Evolutionary conservation across 2,797 vertebrate genomes (phyloP).

Genomic region (Myripristis jacobus): DNA sequence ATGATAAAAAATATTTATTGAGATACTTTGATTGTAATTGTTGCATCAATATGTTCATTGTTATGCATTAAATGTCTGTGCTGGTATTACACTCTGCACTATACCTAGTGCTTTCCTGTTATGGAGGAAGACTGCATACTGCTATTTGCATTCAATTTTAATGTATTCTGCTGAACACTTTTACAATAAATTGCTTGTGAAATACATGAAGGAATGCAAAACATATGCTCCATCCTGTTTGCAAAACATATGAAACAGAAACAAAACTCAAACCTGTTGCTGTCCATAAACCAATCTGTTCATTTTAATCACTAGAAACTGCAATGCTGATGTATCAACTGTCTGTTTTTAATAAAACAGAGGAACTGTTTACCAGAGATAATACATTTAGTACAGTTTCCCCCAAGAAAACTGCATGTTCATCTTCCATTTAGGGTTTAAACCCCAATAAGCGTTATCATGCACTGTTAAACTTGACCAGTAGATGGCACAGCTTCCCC

Average conservation of each 20-base stretch:
- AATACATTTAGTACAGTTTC: background rate
- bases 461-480: slow-evolving; percentile 41
- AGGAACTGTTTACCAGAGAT: slow-evolving; percentile 11
- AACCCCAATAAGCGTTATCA: background rate
- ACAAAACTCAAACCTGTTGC: background rate
- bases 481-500: slow-evolving; percentile 54
- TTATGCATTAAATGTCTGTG: slow-evolving; percentile 19
- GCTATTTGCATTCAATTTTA: slow-evolving; percentile 1
- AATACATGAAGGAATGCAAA: slow-evolving; percentile 30
- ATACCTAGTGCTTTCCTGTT: background rate
- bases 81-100: background rate
- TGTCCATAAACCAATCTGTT: slow-evolving; percentile 25
- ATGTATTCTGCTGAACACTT: slow-evolving; percentile 20
- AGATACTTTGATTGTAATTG: slow-evolving; percentile 16
- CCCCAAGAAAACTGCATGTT: background rate
- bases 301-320: slow-evolving; percentile 10
- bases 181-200: slow-evolving; percentile 30
- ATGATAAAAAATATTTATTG: slow-evolving; percentile 64
- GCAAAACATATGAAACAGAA: slow-evolving; percentile 9
- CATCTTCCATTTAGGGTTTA: background rate
- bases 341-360: slow-evolving; percentile 54
- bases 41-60: slow-evolving; percentile 2
- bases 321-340: slow-evolving; percentile 19
- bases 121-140: slow-evolving; percentile 10
- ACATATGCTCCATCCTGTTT: slow-evolving; percentile 35